Conservation (phyloP, 2,113 vertebrate genomes). For the Petroica traversi region DNA sequence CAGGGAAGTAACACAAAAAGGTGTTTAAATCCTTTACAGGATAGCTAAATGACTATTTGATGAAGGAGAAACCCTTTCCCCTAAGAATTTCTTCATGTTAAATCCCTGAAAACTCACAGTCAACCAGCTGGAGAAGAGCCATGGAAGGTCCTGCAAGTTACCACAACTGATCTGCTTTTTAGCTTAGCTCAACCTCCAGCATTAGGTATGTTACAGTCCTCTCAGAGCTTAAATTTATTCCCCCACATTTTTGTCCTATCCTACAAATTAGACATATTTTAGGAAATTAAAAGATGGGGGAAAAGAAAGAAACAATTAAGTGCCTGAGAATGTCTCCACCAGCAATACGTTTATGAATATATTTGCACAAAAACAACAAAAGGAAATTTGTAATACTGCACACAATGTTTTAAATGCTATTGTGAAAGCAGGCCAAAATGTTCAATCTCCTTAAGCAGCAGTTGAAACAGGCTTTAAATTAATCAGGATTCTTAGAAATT, state of each 20-base stretch:
- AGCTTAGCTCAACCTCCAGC: background rate
- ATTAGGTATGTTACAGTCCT: background rate
- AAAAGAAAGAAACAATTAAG: slow-evolving; percentile 33
- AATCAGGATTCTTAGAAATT: slow-evolving; percentile 53
- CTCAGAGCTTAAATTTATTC: background rate
- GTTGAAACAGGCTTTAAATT: slow-evolving; percentile 60
- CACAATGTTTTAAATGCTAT: background rate
- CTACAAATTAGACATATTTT: background rate
- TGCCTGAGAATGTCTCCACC: background rate
- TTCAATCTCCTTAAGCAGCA: slow-evolving; percentile 35
- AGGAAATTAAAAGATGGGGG: background rate
- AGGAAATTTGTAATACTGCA: background rate
- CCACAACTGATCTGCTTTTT: background rate
- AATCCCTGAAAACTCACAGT: background rate
- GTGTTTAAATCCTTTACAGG: background rate
- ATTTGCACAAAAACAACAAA: background rate
- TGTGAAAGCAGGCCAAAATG: background rate
- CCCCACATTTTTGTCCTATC: background rate
- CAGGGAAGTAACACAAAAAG: background rate
- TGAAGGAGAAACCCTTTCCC: background rate
- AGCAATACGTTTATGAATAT: background rate
- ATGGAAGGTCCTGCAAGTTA: background rate
- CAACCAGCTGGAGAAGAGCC: background rate
- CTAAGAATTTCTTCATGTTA: background rate
- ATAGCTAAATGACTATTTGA: background rate